Base-by-base conservation (phyloP, 92 coral and sea anemone genomes). In the Heteractis magnifica region DNA sequence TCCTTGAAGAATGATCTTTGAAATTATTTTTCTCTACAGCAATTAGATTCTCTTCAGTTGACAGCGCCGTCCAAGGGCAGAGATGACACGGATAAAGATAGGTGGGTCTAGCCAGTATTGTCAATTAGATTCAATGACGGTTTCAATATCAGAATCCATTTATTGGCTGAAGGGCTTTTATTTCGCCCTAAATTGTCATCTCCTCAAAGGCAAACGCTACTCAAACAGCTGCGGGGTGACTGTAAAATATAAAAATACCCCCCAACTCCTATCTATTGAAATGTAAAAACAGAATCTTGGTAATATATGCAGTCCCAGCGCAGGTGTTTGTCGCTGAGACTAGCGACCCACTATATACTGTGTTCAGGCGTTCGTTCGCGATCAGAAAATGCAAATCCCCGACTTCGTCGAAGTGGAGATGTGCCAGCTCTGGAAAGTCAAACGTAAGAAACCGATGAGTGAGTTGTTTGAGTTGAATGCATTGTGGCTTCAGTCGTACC, bases 51-150 rank as follows among this genome's bases (percentile, higher is more conserved):
- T 2, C 90, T 94, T 20, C 98, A 94, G 76, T 71, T 94, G 71
- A 88, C 98, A 71, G 94, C 85, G 6, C 94, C 98, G 13, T 79
- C 91, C 59, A 90, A 91, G 75, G 79, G 90, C 56, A 88, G 91
- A 76, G 98, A 94, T 70, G 98, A 94, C 59, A 82, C 86, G 3
- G 95, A 94, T 48, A 94, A 94, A 78, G 98, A 94, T 85, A 89
- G 92, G 98, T 94, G 82, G 65, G 92, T 86, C 20, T 62, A 6
- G 44, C 44, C 3, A 26, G 23, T 68, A 68, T 68, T 10, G 3
- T 2, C 26, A 68, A 26, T n/a, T 18, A 18, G 70, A 52, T 48
- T 41, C 16, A 10, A 4, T 77, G 11, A 34, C 13, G 21, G 44
- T 1, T 21, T 77, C 50, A 77, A 77, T 62, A 55, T 55, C 68